Base-by-base conservation (phyloP, 2,113 vertebrate species). In the Sapayoa aenigma region DNA sequence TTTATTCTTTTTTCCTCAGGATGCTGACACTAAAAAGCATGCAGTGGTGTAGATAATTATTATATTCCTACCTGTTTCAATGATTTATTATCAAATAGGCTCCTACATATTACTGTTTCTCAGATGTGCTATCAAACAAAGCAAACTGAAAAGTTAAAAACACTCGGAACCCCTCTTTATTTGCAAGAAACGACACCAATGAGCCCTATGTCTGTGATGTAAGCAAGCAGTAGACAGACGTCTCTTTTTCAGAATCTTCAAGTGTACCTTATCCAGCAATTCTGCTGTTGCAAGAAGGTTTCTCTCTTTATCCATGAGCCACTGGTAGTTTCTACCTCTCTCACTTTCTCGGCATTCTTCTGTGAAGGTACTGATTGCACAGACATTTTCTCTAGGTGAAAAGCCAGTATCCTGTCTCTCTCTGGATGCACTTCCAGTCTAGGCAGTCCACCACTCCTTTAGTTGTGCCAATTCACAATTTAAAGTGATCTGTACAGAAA, bases 41-140 rank as follows among this genome's bases (percentile, higher is more conserved):
- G 14, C 31, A 28, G 22, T 82, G 41, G 5, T 39, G 6, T 52
- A 69, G 21, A 28, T 71, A 50, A 30, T 44, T 63, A 14, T 60
- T 75, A 13, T 47, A 49, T 56, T 88, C 24, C 33, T 85, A 13
- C 27, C 16, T 56, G 9, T 80, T 84, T 78, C 23, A 52, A 2
- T 35, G 14, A 50, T 14, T 74, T 87, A 37, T n/a, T 28, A 1
- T 67, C 75, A 58, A 53, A 23, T 18, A 53, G 41, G 14, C 3
- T 91, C 2, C 33, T 59, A 8, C 0, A 0, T 3, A 1, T 69
- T 62, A 63, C 39, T 63, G 16, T 46, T 63, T 65, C 23, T 72
- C 39, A 41, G 12, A 17, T 5, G 1, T n/a, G 6, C 25, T 83
- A 12, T 59, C 66, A 82, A 85, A 56, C 5, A 67, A 69, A 55